Evolutionary conservation across 2,797 vertebrate genomes (phyloP).

Genomic region (Gadopsis marmoratus): DNA sequence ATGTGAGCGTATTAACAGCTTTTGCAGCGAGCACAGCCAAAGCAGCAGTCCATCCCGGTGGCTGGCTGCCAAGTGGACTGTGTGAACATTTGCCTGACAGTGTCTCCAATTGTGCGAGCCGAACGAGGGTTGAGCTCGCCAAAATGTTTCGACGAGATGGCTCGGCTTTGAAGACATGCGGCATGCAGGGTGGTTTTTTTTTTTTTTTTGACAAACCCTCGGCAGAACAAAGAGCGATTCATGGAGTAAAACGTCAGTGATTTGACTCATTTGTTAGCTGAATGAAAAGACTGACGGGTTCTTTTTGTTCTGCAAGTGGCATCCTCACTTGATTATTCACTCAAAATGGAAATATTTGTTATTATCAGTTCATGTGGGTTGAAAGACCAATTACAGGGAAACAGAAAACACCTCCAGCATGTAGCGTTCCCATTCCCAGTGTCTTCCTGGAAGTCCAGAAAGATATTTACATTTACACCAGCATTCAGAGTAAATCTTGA

Average conservation of each 20-base stretch:
- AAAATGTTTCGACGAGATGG: not conserved
- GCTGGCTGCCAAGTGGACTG: conserved; percentile 2
- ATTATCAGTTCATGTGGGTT: not conserved
- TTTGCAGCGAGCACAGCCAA: not conserved
- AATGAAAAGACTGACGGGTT: conserved; percentile 7
- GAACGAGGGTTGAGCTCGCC: not conserved
- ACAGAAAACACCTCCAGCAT: not conserved
- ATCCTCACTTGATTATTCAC: not conserved
- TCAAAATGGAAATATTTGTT: not conserved
- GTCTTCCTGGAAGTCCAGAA: not conserved
- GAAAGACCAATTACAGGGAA: not conserved
- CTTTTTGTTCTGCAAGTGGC: not conserved
- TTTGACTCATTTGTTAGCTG: conserved; percentile 17
- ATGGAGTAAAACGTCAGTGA: not conserved
- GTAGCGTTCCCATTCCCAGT: not conserved
- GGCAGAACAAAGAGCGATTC: rapidly evolving
- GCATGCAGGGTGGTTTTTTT: not conserved
- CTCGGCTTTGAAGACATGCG: not conserved
- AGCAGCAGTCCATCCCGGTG: not conserved
- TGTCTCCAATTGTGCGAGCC: not conserved
- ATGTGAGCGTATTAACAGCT: not conserved
- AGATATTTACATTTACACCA: no score
- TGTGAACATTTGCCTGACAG: conserved; percentile 34
- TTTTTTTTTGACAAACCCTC: conserved; percentile 16
- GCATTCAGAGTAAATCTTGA: not conserved